A percentile compares a stretch with the other conserved stretches of the same genome.
Conservation (phyloP, 1,140 invertebrate genomes). For the Rhagoletis zephyria region DNA sequence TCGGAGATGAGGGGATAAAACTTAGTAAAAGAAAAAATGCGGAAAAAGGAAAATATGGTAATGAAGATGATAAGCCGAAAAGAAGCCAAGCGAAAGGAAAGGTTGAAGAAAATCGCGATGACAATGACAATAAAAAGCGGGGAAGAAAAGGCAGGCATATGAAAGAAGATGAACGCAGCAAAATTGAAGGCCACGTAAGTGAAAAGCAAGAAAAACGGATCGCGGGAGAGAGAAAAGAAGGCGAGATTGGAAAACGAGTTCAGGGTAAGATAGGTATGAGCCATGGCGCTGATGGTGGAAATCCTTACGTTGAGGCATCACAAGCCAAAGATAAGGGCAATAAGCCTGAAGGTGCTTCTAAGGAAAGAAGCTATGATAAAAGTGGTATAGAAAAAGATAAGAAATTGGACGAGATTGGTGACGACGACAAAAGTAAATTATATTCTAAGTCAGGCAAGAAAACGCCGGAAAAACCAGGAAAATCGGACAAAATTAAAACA, state of each 20-base stretch:
- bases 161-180: background rate
- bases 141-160: background rate
- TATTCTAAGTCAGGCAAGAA: background rate
- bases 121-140: background rate
- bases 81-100: conserved; percentile 4
- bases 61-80: background rate
- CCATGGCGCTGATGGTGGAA: background rate
- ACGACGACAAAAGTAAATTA: background rate
- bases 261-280: background rate
- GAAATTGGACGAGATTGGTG: background rate
- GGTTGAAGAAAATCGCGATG: background rate
- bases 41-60: background rate
- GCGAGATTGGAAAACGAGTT: background rate
- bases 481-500: background rate
- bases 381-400: too few relatives aligned
- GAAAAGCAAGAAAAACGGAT: background rate
- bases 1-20: background rate
- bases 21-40: background rate
- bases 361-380: too few relatives aligned
- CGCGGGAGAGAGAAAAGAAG: too few relatives aligned
- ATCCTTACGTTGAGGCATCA: too few relatives aligned
- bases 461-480: background rate
- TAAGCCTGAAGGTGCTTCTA: too few relatives aligned
- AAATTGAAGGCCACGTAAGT: background rate
- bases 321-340: too few relatives aligned